A percentile compares a stretch with the other conserved stretches of the same genome.
These are phyloP conservation scores for Aphidius colemani DNA, from an alignment of 2,888 invertebrate genomes.

Conservation along the genomic window DNA sequence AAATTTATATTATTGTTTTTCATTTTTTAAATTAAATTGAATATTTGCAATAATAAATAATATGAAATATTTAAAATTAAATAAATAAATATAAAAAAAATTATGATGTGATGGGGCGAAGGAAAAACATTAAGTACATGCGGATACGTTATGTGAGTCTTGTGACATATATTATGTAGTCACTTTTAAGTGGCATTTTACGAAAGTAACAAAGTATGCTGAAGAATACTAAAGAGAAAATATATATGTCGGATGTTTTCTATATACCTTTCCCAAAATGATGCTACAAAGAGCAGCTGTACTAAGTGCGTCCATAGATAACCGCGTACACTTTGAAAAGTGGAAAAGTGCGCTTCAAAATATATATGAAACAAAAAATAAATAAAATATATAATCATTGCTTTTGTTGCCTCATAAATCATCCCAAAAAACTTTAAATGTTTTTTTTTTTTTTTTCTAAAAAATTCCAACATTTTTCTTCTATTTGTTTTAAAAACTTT, in stretches of 20 bases:
- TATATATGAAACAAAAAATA: not conserved
- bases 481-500: slow-evolving; percentile 1
- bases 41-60: no score
- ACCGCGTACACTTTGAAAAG: slow-evolving; percentile 35
- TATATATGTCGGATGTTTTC: slow-evolving; percentile 30
- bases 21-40: no score
- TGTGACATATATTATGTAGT: slow-evolving; percentile 54
- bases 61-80: no score
- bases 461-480: slow-evolving; percentile 2
- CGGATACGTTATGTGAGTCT: slow-evolving; percentile 39
- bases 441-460: slow-evolving; percentile 7
- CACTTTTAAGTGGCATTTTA: slow-evolving; percentile 50
- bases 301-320: slow-evolving; percentile 60
- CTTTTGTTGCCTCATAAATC: slow-evolving; percentile 18
- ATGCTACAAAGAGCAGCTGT: slow-evolving; percentile 52
- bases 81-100: no score
- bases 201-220: slow-evolving; percentile 26
- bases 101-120: not conserved
- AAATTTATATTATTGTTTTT: no score
- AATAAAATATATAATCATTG: slow-evolving; percentile 12
- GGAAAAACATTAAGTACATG: slow-evolving; percentile 21
- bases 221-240: slow-evolving; percentile 12
- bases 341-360: slow-evolving; percentile 27
- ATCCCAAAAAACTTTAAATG: slow-evolving; percentile 19
- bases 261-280: no score